Conservation (phyloP, 2,797 vertebrate species). For the Pelochelys cantorii region DNA sequence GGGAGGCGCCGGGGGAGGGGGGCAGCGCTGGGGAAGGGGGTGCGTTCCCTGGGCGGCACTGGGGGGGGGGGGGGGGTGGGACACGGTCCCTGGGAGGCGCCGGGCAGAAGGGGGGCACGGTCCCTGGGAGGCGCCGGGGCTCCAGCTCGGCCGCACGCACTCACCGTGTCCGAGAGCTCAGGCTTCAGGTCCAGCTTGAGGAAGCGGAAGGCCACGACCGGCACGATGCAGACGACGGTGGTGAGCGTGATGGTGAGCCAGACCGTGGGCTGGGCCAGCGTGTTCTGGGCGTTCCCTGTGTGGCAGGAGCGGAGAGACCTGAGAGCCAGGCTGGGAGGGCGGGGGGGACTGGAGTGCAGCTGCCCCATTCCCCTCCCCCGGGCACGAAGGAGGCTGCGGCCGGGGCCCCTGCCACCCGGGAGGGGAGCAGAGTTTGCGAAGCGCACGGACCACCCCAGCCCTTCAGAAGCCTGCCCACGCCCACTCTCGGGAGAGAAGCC, state of each 20-base stretch:
- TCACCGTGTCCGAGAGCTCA: conserved; percentile 93
- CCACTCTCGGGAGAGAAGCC: no score
- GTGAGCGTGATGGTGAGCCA: conserved; percentile 95
- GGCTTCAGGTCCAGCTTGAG: conserved; percentile 94
- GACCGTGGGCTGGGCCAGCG: conserved; percentile 90
- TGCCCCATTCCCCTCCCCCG: not conserved
- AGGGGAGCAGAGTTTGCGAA: not conserved
- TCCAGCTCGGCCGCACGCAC: not conserved
- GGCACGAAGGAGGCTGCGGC: no score
- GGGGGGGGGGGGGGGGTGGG: no score
- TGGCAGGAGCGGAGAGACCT: fast-evolving
- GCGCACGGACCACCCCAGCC: no score
- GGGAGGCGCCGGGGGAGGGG: no score
- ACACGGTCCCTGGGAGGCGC: no score
- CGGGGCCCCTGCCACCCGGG: no score
- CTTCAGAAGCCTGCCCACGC: no score
- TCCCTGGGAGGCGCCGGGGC: no score
- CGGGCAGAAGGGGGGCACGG: not conserved
- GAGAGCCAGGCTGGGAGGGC: fast-evolving
- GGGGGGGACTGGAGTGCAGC: fast-evolving
- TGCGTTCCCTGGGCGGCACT: no score
- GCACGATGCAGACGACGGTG: conserved; percentile 91
- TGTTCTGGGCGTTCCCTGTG: conserved; percentile 91
- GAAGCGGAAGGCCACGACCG: conserved; percentile 94
- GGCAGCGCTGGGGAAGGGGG: no score